Conservation (phyloP, 2,888 invertebrate species). For the Cheilosia pagana region DNA sequence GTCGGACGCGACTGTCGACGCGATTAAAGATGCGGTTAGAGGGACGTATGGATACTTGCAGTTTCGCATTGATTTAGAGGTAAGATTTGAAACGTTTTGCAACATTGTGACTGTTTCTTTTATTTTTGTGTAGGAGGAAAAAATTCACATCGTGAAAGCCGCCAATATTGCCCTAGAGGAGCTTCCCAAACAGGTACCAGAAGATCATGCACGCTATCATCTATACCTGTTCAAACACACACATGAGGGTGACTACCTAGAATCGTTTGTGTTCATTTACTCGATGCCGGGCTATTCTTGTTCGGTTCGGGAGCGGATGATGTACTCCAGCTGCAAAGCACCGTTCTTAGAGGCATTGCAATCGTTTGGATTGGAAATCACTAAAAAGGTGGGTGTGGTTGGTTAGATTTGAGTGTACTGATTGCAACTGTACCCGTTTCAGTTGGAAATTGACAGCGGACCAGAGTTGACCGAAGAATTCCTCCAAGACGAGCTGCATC, state of each 20-base stretch:
- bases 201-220: conserved; percentile 92
- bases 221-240: conserved; percentile 93
- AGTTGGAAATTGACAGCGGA: conserved; percentile 96
- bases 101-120: conserved; percentile 54
- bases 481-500: conserved; percentile 96
- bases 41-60: conserved; percentile 95
- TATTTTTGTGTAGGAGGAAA: conserved; percentile 86
- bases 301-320: conserved; percentile 98
- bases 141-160: conserved; percentile 91
- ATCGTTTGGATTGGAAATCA: conserved; percentile 90
- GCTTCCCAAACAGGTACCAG: conserved; percentile 91
- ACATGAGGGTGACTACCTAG: conserved; percentile 95
- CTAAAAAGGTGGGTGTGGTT: conserved; percentile 89
- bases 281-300: conserved; percentile 99
- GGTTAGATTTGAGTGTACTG: not conserved
- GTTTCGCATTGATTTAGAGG: conserved; percentile 91
- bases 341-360: conserved; percentile 94
- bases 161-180: conserved; percentile 87
- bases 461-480: conserved; percentile 95
- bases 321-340: conserved; percentile 98
- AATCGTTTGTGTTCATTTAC: conserved; percentile 97
- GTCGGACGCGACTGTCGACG: conserved; percentile 90
- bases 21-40: conserved; percentile 89
- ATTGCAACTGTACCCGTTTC: conserved; percentile 77
- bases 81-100: conserved; percentile 8